phyloP scores from a whole-genome alignment of 2,888 invertebrate species.

The Melitaea athalia region DNA sequence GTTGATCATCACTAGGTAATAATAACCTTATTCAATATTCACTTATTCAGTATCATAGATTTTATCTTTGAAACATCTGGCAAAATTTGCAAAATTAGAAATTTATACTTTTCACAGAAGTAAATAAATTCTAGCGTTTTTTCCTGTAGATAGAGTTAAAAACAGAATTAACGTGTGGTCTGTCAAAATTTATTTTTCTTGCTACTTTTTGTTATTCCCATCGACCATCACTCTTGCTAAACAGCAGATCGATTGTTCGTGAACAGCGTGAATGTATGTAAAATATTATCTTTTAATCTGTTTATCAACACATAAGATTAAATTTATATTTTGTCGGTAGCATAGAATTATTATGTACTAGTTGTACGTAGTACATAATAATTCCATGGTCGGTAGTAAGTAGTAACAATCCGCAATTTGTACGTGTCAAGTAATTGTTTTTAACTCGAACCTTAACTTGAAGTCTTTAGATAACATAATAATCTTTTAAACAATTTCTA shows the following conservation, averaged over 20 bases:
- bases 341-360: too few species aligned
- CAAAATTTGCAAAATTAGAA: constrained; percentile 25
- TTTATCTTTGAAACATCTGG: constrained; percentile 19
- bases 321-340: not conserved
- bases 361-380: too few species aligned
- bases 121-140: constrained; percentile 9
- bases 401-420: not conserved
- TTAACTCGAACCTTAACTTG: not conserved
- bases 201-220: not conserved
- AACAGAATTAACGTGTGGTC: not conserved
- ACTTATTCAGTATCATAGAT: not conserved
- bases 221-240: constrained; percentile 7
- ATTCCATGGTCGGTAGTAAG: too few species aligned
- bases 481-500: not conserved
- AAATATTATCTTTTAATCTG: constrained; percentile 14
- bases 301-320: not conserved
- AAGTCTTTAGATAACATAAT: not conserved
- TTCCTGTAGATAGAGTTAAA: constrained; percentile 6
- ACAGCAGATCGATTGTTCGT: not conserved
- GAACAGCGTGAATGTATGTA: constrained; percentile 20
- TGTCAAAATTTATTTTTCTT: constrained; percentile 6
- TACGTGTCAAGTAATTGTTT: not conserved
- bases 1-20: too few species aligned
- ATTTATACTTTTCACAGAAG: not conserved
- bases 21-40: not conserved